phyloP scores from a whole-genome alignment of 2,888 invertebrate genomes.

The Tryphoninae sp. region DNA sequence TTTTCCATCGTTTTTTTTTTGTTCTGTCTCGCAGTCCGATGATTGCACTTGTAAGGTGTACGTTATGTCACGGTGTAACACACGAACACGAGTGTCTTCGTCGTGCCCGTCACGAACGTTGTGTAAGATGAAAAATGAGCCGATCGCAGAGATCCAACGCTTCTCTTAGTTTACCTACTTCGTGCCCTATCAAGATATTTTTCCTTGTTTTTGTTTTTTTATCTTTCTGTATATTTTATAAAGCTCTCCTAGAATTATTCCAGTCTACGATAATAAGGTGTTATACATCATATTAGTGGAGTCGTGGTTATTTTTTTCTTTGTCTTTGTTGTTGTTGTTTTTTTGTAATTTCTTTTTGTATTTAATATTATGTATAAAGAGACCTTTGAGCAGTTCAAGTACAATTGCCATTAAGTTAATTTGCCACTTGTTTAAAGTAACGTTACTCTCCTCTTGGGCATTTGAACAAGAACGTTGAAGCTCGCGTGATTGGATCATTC shows the following conservation, averaged over 20 bases:
- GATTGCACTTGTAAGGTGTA: slow-evolving; percentile 33
- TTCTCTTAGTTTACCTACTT: slow-evolving; percentile 13
- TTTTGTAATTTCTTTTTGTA: slow-evolving; percentile 29
- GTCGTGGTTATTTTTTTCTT: slow-evolving; percentile 26
- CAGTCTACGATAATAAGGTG: slow-evolving; percentile 60
- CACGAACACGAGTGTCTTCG: slow-evolving; percentile 10
- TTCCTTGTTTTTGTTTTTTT: background rate
- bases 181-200: slow-evolving; percentile 45
- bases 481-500: slow-evolving; percentile 48
- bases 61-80: slow-evolving; percentile 8
- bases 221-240: slow-evolving; percentile 51
- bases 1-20: slow-evolving; percentile 1
- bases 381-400: slow-evolving; percentile 64
- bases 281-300: slow-evolving; percentile 46
- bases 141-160: background rate
- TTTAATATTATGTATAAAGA: slow-evolving; percentile 56
- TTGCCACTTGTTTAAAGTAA: slow-evolving; percentile 56
- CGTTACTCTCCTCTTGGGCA: slow-evolving; percentile 38
- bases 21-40: slow-evolving; percentile 20
- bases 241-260: slow-evolving; percentile 54
- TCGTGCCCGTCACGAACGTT: background rate
- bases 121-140: background rate
- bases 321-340: background rate
- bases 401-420: slow-evolving; percentile 63
- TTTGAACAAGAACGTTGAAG: slow-evolving; percentile 55